Conservation (phyloP, 1,140 invertebrate species). For the Campoletis sonorensis region DNA sequence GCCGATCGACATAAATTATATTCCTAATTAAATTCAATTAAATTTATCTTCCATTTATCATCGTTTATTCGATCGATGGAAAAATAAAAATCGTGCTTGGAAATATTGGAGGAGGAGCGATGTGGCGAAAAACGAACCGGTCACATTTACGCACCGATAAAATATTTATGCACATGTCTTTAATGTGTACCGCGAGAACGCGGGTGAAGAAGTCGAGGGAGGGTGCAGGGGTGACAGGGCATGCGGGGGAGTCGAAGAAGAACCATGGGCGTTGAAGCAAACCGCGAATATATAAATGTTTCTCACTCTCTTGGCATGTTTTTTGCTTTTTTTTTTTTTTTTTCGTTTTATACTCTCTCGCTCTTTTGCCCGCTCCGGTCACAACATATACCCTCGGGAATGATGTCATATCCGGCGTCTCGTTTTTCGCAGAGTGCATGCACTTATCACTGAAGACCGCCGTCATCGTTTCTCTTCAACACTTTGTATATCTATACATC, state of each 20-base stretch:
- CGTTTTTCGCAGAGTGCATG: slow-evolving; percentile 64
- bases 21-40: no score
- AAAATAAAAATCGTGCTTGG: background rate
- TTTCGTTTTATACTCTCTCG: background rate
- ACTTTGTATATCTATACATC: background rate
- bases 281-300: slow-evolving; percentile 12
- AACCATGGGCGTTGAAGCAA: slow-evolving; percentile 7
- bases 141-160: background rate
- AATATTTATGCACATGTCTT: slow-evolving; percentile 32
- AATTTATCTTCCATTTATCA: no score
- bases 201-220: background rate
- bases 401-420: slow-evolving; percentile 69
- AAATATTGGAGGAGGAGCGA: no score
- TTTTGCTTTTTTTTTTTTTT: no score
- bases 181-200: background rate
- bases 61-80: background rate
- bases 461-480: slow-evolving; percentile 9
- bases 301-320: background rate
- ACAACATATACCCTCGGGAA: slow-evolving; percentile 36
- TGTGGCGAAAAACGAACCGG: background rate
- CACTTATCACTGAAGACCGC: slow-evolving; percentile 56
- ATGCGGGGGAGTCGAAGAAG: slow-evolving; percentile 33
- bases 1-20: background rate
- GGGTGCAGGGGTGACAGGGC: slow-evolving; percentile 58
- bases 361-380: slow-evolving; percentile 36